These are phyloP conservation scores for Dunckerocampus dactyliophorus DNA, from an alignment of 2,113 vertebrate genomes.

Conservation along the genomic window DNA sequence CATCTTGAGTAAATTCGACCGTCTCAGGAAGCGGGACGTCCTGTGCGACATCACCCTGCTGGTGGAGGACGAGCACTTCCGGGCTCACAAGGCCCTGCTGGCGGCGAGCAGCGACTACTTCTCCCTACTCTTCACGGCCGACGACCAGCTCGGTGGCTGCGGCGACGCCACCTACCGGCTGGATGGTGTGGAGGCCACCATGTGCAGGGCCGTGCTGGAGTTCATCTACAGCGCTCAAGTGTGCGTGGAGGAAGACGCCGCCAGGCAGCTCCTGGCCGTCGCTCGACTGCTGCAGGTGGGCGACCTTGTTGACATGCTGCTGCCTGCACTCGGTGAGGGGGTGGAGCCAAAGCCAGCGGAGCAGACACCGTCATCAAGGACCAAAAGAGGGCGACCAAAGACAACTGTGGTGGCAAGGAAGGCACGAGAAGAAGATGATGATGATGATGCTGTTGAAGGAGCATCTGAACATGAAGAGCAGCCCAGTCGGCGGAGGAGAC, in stretches of 20 bases:
- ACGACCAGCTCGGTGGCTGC: constrained; percentile 73
- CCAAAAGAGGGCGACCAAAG: constrained; percentile 85
- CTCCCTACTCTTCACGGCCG: constrained; percentile 85
- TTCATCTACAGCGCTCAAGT: constrained; percentile 92
- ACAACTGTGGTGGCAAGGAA: constrained; percentile 53
- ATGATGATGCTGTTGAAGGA: background rate
- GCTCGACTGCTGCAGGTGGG: constrained; percentile 84
- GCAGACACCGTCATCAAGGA: constrained; percentile 53
- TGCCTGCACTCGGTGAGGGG: constrained; percentile 58
- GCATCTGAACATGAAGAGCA: constrained; percentile 36
- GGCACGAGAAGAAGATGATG: background rate
- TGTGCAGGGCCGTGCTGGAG: constrained; percentile 81
- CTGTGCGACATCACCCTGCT: constrained; percentile 92
- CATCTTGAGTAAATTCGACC: constrained; percentile 82
- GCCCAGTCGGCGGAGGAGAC: constrained; percentile 78
- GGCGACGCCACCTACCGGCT: constrained; percentile 78
- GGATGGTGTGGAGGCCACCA: constrained; percentile 81
- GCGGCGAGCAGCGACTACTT: constrained; percentile 96
- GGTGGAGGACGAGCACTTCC: constrained; percentile 86
- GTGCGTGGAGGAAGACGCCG: constrained; percentile 73
- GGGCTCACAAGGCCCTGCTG: constrained; percentile 91
- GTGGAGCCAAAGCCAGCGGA: background rate
- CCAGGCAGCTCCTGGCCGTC: constrained; percentile 82
- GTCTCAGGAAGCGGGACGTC: constrained; percentile 81
- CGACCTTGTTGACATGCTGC: constrained; percentile 81